These are phyloP conservation scores for Caenorhabditis sinica DNA, from an alignment of 2,888 invertebrate genomes.

Conservation along the genomic window DNA sequence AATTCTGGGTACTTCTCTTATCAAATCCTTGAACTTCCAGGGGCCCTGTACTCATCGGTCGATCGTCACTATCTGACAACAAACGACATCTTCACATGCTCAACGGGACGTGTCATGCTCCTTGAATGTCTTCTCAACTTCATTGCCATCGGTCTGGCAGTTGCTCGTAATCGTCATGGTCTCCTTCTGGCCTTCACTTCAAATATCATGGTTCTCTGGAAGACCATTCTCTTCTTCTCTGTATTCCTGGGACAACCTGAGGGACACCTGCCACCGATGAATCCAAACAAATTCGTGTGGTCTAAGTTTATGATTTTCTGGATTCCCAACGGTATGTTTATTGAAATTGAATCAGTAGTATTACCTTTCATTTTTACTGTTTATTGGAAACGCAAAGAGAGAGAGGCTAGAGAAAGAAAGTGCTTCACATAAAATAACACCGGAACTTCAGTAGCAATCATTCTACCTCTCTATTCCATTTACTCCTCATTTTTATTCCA, in stretches of 20 bases:
- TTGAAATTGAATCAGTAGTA: slow-evolving; percentile 12
- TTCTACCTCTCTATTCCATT: slow-evolving; percentile 5
- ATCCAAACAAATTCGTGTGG: slow-evolving; percentile 54
- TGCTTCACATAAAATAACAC: slow-evolving; percentile 1
- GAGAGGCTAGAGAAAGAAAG: neutral
- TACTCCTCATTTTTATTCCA: slow-evolving; percentile 6
- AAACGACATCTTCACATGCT: slow-evolving; percentile 75
- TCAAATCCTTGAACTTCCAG: slow-evolving; percentile 51
- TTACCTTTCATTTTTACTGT: slow-evolving; percentile 39
- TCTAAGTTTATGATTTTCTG: slow-evolving; percentile 64
- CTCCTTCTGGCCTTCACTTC: slow-evolving; percentile 77
- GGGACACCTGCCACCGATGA: slow-evolving; percentile 51
- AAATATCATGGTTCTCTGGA: slow-evolving; percentile 79
- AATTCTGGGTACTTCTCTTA: too few species aligned
- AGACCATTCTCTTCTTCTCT: slow-evolving; percentile 77
- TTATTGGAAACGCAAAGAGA: slow-evolving; percentile 20
- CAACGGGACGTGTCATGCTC: slow-evolving; percentile 79
- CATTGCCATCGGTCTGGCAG: slow-evolving; percentile 72
- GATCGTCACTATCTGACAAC: slow-evolving; percentile 77
- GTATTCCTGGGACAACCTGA: slow-evolving; percentile 73
- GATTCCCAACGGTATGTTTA: slow-evolving; percentile 58
- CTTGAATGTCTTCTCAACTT: slow-evolving; percentile 78
- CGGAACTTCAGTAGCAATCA: slow-evolving; percentile 24
- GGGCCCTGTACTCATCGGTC: slow-evolving; percentile 79
- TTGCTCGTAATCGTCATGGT: slow-evolving; percentile 72